Base-by-base conservation (phyloP, 2,888 invertebrate genomes). In the Sarcophaga subvicina region DNA sequence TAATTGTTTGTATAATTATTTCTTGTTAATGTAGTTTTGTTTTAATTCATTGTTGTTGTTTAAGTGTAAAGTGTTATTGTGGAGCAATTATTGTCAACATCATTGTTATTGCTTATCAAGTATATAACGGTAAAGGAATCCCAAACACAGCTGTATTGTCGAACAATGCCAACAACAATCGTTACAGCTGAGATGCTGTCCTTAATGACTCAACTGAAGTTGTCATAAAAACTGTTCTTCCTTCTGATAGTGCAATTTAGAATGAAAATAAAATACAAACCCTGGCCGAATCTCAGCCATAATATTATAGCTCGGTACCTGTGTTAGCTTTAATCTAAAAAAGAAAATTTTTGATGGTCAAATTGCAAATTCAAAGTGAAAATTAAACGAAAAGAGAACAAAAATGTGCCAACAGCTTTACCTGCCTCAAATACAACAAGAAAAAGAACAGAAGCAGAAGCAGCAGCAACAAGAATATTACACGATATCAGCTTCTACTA, bases 401-500 rank as follows among this genome's bases (percentile, higher is more conserved):
- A 76, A 64, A 77, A 87, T 87, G 87, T 81, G 75, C 71, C 87
- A 81, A 87, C 64, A 67, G 63, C 59, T 78, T 77, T 77, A 22
- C 80, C 77, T 69, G 77, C 77, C 45, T 77, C 72, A 69, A 64
- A 66, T 11, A 70, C 64, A 54, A 25, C 62, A 63, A 20, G 59
- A 69, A 37, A 10, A 77, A 27, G 59, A 80, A 71, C 12, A 49
- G 49, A 14, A 49, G 14, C 49, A 62, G 25, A 11, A 37, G 47
- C 17, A 49, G 47, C 47, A 47, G 45, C 10, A 54, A 17, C 54
- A 54, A 54, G 54, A 54, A 54, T 54, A 54, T 17, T 14, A 17
- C 54, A 54, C 4, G 14, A 54, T 17, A 54, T 3, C 17, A 37
- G 37, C 37, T 37, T 37, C 37, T 37, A 0, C 37, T 10, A 37